phyloP scores from a whole-genome alignment of 2,797 vertebrate genomes.

The Poecile montanus region DNA sequence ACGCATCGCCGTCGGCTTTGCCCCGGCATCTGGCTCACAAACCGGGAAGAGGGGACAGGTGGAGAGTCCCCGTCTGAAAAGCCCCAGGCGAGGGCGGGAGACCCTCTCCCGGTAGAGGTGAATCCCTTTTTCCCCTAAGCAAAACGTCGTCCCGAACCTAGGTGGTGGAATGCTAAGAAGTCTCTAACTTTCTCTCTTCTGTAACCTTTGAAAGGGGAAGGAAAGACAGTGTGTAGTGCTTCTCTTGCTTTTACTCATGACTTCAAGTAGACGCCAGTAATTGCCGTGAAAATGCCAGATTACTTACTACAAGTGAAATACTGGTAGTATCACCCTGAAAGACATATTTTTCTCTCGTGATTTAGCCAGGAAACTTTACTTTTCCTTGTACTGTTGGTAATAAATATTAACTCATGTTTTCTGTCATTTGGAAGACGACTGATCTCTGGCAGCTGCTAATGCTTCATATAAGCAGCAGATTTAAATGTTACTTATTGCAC shows the following conservation, averaged over 20 bases:
- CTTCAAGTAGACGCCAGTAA: background rate
- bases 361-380: background rate
- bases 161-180: background rate
- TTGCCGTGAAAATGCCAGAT: fast-evolving
- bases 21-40: background rate
- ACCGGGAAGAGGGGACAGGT: too few relatives aligned
- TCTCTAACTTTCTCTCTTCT: background rate
- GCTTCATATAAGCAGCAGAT: background rate
- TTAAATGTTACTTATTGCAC: background rate
- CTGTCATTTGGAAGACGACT: background rate
- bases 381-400: fast-evolving
- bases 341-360: fast-evolving
- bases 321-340: background rate
- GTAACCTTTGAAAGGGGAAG: fast-evolving
- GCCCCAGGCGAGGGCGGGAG: background rate
- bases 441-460: background rate
- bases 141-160: background rate
- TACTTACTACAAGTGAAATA: background rate
- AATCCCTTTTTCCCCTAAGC: background rate
- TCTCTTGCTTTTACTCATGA: background rate
- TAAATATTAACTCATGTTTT: background rate
- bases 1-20: background rate
- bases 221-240: background rate
- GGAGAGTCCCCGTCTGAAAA: too few relatives aligned
- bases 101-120: too few relatives aligned